Conservation (phyloP, 1,140 invertebrate genomes). For the Polypedilum pembai region DNA sequence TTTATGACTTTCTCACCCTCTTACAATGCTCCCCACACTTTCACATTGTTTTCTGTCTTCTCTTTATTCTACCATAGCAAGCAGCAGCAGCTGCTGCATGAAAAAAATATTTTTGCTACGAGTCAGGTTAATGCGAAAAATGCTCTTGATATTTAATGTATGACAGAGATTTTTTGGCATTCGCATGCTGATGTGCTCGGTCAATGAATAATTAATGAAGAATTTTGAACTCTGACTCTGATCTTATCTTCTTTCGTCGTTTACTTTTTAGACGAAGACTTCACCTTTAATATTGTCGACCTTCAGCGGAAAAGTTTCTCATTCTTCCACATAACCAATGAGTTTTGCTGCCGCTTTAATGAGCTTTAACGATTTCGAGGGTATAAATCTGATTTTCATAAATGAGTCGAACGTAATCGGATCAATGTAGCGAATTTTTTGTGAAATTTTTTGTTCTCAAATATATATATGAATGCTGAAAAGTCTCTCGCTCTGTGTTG, state of each 20-base stretch:
- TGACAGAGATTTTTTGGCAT: neutral
- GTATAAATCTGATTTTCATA: slow-evolving; percentile 15
- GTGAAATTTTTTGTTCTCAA: neutral
- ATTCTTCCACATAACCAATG: neutral
- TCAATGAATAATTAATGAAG: slow-evolving; percentile 23
- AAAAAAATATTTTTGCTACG: neutral
- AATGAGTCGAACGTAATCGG: slow-evolving; percentile 20
- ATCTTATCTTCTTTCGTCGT: neutral
- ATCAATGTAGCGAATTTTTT: slow-evolving; percentile 22
- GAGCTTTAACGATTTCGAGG: neutral
- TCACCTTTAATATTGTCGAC: slow-evolving; percentile 24
- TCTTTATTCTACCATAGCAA: neutral
- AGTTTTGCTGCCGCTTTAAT: neutral
- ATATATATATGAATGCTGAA: neutral
- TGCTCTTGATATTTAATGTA: slow-evolving; percentile 25
- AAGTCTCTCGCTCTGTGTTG: neutral
- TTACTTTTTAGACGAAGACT: neutral
- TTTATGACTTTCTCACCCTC: slow-evolving; percentile 28
- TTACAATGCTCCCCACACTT: neutral
- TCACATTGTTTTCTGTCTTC: neutral
- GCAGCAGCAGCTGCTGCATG: neutral
- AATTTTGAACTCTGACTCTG: slow-evolving; percentile 18
- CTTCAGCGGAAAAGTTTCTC: neutral
- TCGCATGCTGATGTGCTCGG: neutral
- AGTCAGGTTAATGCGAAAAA: slow-evolving; percentile 8